Evolutionary conservation across 1,140 invertebrate genomes (phyloP), one percentile per base, ranked within the genome.

Genomic region (Monochamus saltuarius): DNA sequence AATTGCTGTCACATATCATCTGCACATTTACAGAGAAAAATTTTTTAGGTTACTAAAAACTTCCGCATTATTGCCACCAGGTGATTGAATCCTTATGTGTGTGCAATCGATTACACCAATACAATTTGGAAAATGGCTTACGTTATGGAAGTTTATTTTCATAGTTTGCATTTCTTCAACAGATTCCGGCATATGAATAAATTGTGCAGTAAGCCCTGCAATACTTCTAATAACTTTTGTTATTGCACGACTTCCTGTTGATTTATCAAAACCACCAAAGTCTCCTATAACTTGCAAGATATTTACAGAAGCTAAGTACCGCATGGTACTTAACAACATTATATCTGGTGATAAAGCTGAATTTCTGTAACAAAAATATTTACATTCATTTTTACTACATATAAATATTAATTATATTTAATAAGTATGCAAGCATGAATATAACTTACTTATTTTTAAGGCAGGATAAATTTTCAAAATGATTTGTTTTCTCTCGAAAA

Each of bases 11-110:
- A 52, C 64, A 67, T 10, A 76, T 39, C 11, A 61, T 59, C 66
- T 76, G 22, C 22, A 29, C 22, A 29, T 29, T 29, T 72, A 0
- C 72, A 7, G 70, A 73, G 60, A 72, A 75, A 53, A 61, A 76
- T 2, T 50, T 57, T 78, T 71, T 47, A 67, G 49, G 45, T 77
- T 77, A 7, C 70, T 52, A 51, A 64, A 77, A 8, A 59, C 45
- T 67, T 77, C 74, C 38, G 65, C 66, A 43, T 67, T 14, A 29
- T 29, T 29, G 6, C 22, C 22, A 3, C 22, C 22, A 29, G 22
- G 22, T 29, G 22, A 29, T 29, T 29, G 22, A 29, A 29, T 29
- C 22, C 6, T 29, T 29, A 29, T 29, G 2, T 29, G 22, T 29
- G 22, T 29, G 6, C 17, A 65, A 45, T 14, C 63, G 62, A 53